phyloP scores from a whole-genome alignment of 2,797 vertebrate genomes.

The Falco berigora region DNA sequence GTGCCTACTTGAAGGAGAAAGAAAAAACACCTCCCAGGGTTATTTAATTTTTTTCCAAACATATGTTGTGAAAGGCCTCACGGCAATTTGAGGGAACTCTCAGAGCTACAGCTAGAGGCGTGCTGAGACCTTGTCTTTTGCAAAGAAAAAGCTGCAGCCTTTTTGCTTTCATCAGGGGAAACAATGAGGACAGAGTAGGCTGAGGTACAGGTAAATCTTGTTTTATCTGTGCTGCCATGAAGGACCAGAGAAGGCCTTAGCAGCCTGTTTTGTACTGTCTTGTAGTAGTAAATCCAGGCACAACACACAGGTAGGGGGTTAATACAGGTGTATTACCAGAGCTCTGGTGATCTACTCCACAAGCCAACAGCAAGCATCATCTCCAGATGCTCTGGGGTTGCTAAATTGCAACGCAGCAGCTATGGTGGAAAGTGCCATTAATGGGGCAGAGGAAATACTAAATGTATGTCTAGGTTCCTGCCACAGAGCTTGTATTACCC shows the following conservation, averaged over 20 bases:
- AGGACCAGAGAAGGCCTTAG: neutral
- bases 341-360: neutral
- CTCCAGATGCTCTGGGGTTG: neutral
- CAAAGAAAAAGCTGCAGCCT: neutral
- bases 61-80: slow-evolving; percentile 12
- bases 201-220: neutral
- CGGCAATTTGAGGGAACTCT: slow-evolving; percentile 5
- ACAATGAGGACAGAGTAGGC: neutral
- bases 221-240: neutral
- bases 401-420: neutral
- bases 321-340: neutral
- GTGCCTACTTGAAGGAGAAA: slow-evolving; percentile 11
- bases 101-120: slow-evolving; percentile 14
- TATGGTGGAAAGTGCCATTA: neutral
- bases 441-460: neutral
- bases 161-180: slow-evolving; percentile 3
- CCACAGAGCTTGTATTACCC: neutral
- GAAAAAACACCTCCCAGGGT: neutral
- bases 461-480: neutral
- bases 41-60: slow-evolving; percentile 39
- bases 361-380: neutral
- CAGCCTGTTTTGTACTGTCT: neutral
- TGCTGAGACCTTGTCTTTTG: slow-evolving; percentile 18
- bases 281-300: neutral
- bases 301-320: neutral